A percentile compares a stretch with the other conserved stretches of the same genome.
These are phyloP conservation scores for Lemur catta DNA, from an alignment of 2,797 vertebrate genomes.

Conservation along the genomic window DNA sequence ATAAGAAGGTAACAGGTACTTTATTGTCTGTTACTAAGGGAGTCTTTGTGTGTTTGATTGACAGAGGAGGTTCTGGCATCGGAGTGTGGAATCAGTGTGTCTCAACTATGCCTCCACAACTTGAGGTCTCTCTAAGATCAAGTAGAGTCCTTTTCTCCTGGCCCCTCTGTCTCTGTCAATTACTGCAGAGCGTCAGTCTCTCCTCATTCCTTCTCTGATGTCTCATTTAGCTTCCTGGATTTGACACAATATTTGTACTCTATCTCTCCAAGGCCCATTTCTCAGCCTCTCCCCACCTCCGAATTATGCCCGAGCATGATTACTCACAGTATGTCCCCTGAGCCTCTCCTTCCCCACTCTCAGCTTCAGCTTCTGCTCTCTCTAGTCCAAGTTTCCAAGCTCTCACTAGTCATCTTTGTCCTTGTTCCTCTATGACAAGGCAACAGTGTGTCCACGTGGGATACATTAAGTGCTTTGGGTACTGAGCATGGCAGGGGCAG, in stretches of 20 bases:
- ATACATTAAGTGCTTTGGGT: background rate
- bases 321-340: background rate
- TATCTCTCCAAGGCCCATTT: background rate
- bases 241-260: background rate
- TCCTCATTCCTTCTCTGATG: background rate
- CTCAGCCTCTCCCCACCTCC: accelerated
- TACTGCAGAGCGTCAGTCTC: background rate
- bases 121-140: background rate
- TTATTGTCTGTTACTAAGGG: background rate
- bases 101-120: background rate
- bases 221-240: background rate
- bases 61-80: background rate
- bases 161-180: background rate
- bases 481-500: background rate
- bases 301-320: accelerated
- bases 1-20: background rate
- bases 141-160: background rate
- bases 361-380: background rate
- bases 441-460: background rate
- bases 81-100: background rate
- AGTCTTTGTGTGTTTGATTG: background rate
- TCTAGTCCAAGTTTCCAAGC: background rate
- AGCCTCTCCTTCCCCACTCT: background rate
- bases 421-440: background rate
- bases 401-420: background rate